Conservation (phyloP, 2,797 vertebrate genomes). For the Halcyon leucocephala region DNA sequence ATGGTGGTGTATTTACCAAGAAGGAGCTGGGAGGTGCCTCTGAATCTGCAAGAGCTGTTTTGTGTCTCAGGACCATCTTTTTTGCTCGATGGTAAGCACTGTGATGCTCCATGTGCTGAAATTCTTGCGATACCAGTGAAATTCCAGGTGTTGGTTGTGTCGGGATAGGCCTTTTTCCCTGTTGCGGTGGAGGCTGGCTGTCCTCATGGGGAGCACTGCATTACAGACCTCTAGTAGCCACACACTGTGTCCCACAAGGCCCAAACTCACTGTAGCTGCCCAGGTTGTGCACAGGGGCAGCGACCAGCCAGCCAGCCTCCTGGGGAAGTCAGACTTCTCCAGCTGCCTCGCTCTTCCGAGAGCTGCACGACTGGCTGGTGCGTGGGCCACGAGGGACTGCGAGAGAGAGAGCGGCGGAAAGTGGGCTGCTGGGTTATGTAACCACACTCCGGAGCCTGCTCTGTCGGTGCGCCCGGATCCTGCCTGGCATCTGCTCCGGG, state of each 20-base stretch:
- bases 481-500: neutral
- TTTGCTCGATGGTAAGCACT: neutral
- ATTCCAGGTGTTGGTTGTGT: neutral
- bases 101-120: neutral
- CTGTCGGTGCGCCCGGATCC: neutral
- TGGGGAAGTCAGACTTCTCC: accelerated
- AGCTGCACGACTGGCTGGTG: neutral
- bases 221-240: neutral
- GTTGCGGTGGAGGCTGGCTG: accelerated
- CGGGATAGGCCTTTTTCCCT: neutral
- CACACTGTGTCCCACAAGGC: neutral
- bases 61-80: accelerated
- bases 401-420: neutral
- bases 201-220: neutral
- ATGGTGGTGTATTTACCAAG: accelerated
- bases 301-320: neutral
- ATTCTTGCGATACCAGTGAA: neutral
- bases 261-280: neutral
- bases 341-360: neutral
- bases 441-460: neutral
- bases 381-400: neutral
- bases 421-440: slow-evolving; percentile 7
- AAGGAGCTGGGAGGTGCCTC: neutral
- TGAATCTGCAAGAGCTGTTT: neutral
- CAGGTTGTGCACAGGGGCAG: accelerated